Percentiles rank a stretch among this genome's conserved stretches.
Conservation (phyloP, 2,888 invertebrate genomes). For the Rutpela maculata region DNA sequence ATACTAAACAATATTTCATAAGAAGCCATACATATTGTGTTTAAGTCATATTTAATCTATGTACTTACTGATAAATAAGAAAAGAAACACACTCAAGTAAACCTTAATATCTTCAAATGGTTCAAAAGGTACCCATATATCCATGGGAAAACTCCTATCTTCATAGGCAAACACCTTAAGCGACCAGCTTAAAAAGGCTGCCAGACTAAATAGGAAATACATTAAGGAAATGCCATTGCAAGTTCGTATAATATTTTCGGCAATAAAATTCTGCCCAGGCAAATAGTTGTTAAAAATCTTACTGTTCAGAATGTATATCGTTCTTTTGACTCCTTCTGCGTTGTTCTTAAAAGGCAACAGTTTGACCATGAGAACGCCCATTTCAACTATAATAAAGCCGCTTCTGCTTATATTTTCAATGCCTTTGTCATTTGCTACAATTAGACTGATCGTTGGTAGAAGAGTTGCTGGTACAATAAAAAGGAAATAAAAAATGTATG, state of each 20-base stretch:
- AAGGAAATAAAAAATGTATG: constrained; percentile 21
- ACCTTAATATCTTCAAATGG: background rate
- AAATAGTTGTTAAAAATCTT: constrained; percentile 8
- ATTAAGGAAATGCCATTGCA: constrained; percentile 18
- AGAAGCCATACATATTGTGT: too few relatives aligned
- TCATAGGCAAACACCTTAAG: constrained; percentile 29
- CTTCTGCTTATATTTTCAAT: constrained; percentile 17
- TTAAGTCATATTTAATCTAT: too few relatives aligned
- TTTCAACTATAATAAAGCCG: constrained; percentile 19
- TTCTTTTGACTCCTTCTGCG: constrained; percentile 10
- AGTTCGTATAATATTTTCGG: constrained; percentile 21
- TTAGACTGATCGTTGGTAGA: constrained; percentile 8
- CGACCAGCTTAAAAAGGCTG: constrained; percentile 34
- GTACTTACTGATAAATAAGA: too few relatives aligned
- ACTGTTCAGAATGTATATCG: constrained; percentile 15
- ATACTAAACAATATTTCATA: too few relatives aligned
- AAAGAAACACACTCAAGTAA: too few relatives aligned
- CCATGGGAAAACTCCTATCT: constrained; percentile 41
- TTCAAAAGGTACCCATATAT: constrained; percentile 48
- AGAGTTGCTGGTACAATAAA: constrained; percentile 29
- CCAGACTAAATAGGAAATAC: constrained; percentile 20
- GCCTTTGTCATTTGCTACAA: constrained; percentile 20
- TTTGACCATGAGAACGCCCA: constrained; percentile 29
- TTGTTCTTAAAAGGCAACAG: constrained; percentile 32
- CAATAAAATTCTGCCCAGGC: constrained; percentile 12